Base-by-base conservation (phyloP, 2,113 vertebrate genomes). In the Paramisgurnus dabryanus region DNA sequence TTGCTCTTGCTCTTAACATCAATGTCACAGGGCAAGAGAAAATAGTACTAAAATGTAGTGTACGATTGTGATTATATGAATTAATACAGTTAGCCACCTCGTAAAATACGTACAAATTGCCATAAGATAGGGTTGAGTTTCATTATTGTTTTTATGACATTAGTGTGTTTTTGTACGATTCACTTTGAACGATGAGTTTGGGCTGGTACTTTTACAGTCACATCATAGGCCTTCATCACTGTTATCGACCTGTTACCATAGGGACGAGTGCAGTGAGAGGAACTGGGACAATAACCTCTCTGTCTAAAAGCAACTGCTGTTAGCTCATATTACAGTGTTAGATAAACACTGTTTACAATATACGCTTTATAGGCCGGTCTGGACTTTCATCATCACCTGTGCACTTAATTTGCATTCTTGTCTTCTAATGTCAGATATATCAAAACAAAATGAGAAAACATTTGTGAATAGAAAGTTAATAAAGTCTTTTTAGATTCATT, bases 191-290 rank as follows among this genome's bases (percentile, higher is more conserved):
- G 27, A 34, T 34, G 27, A 34, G 27, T 34, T 34, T 34, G 27
- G 27, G 27, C 27, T 34, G 27, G 27, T 22, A 34, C 27, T 34
- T 34, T 34, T 34, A 61, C 40, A 12, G 61, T 27, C 69, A 80
- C 49, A 40, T 66, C 2, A 34, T 73, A 72, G 40, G 13, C 39
- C 22, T 9, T 53, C 55, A 57, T 69, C 11, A 49, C 3, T 22
- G 64, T 12, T 78, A 57, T 55, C 76, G 18, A 13, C 4, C 63
- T 41, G 63, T 67, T 67, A 15, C 40, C 55, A 79, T 47, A 58
- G 67, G 2, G 4, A 7, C 13, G 47, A 50, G 22, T 34, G 45
- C 7, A 53, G 22, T 3, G 27, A 69, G 47, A 3, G 6, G 47
- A 69, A 69, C 9, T 50, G 3, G 50, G 55, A 8, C 12, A 69